Evolutionary conservation across 2,797 vertebrate species (phyloP).

Genomic region (Cuniculus paca): DNA sequence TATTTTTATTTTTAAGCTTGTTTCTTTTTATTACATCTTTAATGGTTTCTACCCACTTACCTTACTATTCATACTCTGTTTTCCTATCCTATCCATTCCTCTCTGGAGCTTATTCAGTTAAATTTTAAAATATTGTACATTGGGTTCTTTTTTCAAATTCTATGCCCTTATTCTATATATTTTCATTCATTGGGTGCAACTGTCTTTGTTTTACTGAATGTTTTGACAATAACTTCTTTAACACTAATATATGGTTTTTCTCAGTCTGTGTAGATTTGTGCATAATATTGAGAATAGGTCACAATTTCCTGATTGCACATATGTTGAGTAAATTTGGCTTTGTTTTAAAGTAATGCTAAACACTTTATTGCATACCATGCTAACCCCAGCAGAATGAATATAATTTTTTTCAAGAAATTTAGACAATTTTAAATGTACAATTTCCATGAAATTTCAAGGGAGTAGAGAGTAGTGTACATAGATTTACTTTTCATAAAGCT

Average conservation of each 20-base stretch:
- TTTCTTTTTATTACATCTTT: background rate
- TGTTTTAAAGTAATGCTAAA: background rate
- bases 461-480: background rate
- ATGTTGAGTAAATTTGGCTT: background rate
- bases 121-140: background rate
- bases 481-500: background rate
- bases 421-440: background rate
- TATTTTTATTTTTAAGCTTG: background rate
- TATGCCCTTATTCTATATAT: background rate
- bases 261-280: background rate
- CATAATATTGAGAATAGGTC: background rate
- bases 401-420: background rate
- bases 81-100: background rate
- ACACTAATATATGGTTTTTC: background rate
- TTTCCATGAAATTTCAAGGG: background rate
- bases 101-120: background rate
- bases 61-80: background rate
- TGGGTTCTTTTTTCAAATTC: background rate
- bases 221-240: background rate
- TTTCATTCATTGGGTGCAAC: background rate
- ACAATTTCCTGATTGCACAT: background rate
- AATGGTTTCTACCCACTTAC: background rate
- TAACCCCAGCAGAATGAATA: background rate
- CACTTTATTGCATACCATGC: background rate
- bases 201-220: background rate